Percentiles rank a stretch among this genome's conserved stretches.
Evolutionary conservation across 1,140 invertebrate species (phyloP).

Genomic region (Pteromalus puparum): DNA sequence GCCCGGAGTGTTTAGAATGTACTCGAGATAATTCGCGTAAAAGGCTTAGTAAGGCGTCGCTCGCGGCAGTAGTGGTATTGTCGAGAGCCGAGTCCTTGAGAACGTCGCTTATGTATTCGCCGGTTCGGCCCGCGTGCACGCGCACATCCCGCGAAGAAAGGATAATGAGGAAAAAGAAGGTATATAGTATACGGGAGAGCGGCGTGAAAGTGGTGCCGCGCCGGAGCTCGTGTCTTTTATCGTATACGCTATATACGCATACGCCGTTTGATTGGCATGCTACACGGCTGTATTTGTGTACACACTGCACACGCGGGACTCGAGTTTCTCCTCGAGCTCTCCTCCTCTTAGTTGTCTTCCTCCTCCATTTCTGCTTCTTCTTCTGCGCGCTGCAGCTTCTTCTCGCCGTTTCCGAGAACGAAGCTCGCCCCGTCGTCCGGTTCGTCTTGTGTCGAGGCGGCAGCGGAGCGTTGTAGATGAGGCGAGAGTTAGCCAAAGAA

Average conservation of each 20-base stretch:
- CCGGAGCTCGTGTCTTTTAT: slow-evolving; percentile 1
- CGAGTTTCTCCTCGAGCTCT: slow-evolving; percentile 10
- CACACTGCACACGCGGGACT: slow-evolving; percentile 58
- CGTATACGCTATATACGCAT: slow-evolving; percentile 2
- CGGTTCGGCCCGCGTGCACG: background rate
- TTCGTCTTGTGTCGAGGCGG: background rate
- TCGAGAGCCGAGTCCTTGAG: background rate
- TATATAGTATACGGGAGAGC: background rate
- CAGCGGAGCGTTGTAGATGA: background rate
- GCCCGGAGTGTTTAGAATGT: no score
- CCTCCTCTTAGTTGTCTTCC: background rate
- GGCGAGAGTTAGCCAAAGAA: slow-evolving; percentile 1
- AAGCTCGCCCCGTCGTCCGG: background rate
- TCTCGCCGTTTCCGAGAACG: background rate
- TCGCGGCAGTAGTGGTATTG: no score
- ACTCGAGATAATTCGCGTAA: background rate
- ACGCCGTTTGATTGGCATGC: slow-evolving; percentile 69
- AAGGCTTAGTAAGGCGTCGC: background rate
- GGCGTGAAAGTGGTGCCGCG: slow-evolving; percentile 18
- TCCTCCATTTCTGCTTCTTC: background rate
- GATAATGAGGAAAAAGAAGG: slow-evolving; percentile 15
- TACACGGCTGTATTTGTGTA: slow-evolving; percentile 69
- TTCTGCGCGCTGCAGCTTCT: background rate
- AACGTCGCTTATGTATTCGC: background rate
- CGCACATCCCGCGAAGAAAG: background rate